Evolutionary conservation across 2,888 invertebrate species (phyloP).

Genomic region (Microctonus aethiopoides): DNA sequence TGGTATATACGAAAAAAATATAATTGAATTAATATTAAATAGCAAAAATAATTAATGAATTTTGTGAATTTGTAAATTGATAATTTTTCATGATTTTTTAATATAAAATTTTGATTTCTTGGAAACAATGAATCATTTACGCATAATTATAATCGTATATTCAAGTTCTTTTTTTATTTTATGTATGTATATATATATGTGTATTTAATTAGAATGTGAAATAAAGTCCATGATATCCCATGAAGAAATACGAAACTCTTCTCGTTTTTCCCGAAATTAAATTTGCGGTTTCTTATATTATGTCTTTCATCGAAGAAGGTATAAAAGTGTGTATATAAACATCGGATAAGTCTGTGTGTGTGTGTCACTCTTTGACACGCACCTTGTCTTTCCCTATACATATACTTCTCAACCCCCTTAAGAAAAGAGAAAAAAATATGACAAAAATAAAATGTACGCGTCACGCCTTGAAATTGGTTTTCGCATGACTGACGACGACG

Average conservation of each 20-base stretch:
- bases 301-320: slow-evolving; percentile 4
- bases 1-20: too few species aligned
- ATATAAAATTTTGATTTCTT: too few species aligned
- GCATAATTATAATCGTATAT: too few species aligned
- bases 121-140: background rate
- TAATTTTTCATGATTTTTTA: too few species aligned
- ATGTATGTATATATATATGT: background rate
- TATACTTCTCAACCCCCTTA: slow-evolving; percentile 17
- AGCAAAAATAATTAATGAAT: too few species aligned
- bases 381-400: background rate
- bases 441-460: slow-evolving; percentile 3
- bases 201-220: background rate
- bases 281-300: slow-evolving; percentile 14
- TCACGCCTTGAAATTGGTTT: slow-evolving; percentile 41
- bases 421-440: background rate
- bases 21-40: too few species aligned
- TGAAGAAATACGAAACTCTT: background rate
- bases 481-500: slow-evolving; percentile 1
- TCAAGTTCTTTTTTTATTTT: background rate
- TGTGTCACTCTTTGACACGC: slow-evolving; percentile 25
- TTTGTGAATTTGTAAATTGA: too few species aligned
- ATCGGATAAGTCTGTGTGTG: background rate
- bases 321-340: slow-evolving; percentile 22
- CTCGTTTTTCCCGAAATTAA: slow-evolving; percentile 25
- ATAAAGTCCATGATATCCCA: background rate